These are phyloP conservation scores for Oreochromis grahami DNA, from an alignment of 2,797 vertebrate genomes.

Conservation along the genomic window DNA sequence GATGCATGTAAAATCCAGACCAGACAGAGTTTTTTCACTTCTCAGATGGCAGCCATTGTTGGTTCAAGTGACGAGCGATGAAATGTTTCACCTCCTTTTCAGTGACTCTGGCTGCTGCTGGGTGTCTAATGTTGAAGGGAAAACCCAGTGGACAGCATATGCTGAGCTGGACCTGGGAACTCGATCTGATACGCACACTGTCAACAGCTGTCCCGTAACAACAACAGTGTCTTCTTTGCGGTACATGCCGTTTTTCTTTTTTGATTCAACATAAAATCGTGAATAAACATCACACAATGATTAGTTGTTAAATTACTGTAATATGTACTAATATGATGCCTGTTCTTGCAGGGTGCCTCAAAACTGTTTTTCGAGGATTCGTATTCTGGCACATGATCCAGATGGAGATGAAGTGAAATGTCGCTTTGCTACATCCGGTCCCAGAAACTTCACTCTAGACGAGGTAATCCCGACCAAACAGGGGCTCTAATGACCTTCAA, in stretches of 20 bases:
- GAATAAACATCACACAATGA: neutral
- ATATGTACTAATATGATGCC: neutral
- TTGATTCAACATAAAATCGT: neutral
- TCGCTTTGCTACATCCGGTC: neutral
- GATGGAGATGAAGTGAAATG: conserved; percentile 65
- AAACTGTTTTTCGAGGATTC: conserved; percentile 58
- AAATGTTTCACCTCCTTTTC: neutral
- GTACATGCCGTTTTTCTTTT: neutral
- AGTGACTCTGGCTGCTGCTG: conserved; percentile 67
- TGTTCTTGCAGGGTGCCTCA: conserved; percentile 56
- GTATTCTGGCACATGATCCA: conserved; percentile 64
- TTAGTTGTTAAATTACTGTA: neutral
- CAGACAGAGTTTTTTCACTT: neutral
- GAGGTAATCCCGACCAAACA: conserved; percentile 30
- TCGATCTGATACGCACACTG: conserved; percentile 41
- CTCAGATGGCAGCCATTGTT: neutral
- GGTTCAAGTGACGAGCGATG: neutral
- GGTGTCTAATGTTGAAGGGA: conserved; percentile 16
- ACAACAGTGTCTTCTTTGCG: conserved; percentile 39
- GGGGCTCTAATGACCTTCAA: neutral
- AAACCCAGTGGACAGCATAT: conserved; percentile 4
- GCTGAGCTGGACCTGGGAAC: conserved; percentile 50
- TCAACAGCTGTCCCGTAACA: conserved; percentile 61
- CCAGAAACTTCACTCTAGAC: conserved; percentile 39
- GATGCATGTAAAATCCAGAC: neutral